Percentiles rank a stretch among this genome's conserved stretches.
phyloP scores from a whole-genome alignment of 2,797 vertebrate species.

The Takifugu rubripes region DNA sequence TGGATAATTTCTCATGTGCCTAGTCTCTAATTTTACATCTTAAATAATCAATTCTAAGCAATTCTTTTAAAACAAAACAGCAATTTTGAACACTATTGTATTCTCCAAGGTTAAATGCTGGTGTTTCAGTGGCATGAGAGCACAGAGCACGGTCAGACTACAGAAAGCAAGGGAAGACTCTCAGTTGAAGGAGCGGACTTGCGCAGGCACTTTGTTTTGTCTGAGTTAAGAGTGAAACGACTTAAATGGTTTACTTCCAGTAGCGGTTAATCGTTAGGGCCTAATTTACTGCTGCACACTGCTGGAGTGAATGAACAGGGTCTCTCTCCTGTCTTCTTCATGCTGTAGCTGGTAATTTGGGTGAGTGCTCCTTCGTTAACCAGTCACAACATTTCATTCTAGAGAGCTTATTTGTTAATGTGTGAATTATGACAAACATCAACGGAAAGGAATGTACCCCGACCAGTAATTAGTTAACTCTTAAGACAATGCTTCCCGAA shows the following conservation, averaged over 20 bases:
- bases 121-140: too few species aligned
- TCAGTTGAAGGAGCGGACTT: neutral
- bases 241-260: constrained; percentile 22
- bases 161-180: neutral
- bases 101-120: constrained; percentile 4
- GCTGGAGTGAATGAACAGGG: constrained; percentile 23
- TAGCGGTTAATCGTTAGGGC: constrained; percentile 38
- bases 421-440: neutral
- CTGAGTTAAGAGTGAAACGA: constrained; percentile 34
- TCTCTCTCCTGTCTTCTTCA: neutral
- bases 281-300: constrained; percentile 38
- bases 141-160: neutral
- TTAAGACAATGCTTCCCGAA: neutral
- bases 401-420: neutral
- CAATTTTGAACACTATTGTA: too few species aligned
- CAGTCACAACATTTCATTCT: neutral
- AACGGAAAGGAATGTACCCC: too few species aligned
- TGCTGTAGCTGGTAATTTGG: constrained; percentile 22
- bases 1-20: too few species aligned
- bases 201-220: constrained; percentile 12
- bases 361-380: constrained; percentile 12
- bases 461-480: neutral
- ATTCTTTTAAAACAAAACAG: too few species aligned
- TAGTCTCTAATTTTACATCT: neutral
- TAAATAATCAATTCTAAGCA: neutral